Conservation (phyloP, 2,113 vertebrate species). For the Paramormyrops kingsleyae region DNA sequence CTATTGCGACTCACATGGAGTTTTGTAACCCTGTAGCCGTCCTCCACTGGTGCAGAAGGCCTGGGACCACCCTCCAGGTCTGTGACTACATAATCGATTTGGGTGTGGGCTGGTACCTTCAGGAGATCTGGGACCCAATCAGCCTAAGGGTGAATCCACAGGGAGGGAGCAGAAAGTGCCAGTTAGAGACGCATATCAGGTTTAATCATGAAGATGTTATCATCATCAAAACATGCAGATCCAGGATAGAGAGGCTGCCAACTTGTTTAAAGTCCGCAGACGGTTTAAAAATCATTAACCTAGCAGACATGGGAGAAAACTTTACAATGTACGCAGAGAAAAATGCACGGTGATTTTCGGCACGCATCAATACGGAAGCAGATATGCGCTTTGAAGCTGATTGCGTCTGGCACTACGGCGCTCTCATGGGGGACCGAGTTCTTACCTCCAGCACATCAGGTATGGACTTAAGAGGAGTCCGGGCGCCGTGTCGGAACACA, state of each 20-base stretch:
- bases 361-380: not conserved
- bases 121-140: slow-evolving; percentile 73
- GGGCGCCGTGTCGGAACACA: slow-evolving; percentile 80
- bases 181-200: not conserved
- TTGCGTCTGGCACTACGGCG: not conserved
- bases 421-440: not conserved
- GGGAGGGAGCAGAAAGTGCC: not conserved
- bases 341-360: not conserved
- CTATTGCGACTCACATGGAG: slow-evolving; percentile 52
- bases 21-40: slow-evolving; percentile 55
- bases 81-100: slow-evolving; percentile 73
- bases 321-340: not conserved
- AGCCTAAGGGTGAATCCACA: slow-evolving; percentile 50
- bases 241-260: not conserved
- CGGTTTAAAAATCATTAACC: not conserved
- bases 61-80: slow-evolving; percentile 73
- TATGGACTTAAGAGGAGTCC: slow-evolving; percentile 76
- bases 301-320: not conserved
- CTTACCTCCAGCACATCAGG: slow-evolving; percentile 70
- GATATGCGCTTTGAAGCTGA: not conserved
- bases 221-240: not conserved
- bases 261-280: not conserved
- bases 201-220: not conserved
- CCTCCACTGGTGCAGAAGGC: slow-evolving; percentile 67
- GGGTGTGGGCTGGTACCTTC: slow-evolving; percentile 70